Evolutionary conservation across 2,888 invertebrate genomes (phyloP), one percentile per base, ranked within the genome.

Genomic region (Pteria penguin): DNA sequence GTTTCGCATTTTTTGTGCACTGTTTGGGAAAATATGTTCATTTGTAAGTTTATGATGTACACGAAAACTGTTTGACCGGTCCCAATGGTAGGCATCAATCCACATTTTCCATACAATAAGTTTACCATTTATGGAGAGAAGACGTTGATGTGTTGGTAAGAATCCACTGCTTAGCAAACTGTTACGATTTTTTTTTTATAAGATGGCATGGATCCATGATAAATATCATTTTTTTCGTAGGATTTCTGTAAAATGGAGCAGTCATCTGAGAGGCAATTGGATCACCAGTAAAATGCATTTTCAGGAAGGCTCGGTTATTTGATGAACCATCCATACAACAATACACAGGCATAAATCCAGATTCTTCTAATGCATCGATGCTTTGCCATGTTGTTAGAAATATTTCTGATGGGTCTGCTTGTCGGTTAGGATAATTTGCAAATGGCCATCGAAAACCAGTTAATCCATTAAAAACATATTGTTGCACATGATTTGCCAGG

Each of bases 61-160:
- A 1, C 4, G 29, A 24, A 62, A 52, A n/a, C 32, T 27, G 54
- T 67, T 66, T 2, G 18, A 45, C 11, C 54, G n/a, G 32, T 73
- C 73, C 73, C 73, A n/a, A n/a, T n/a, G n/a, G n/a, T n/a, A n/a
- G n/a, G n/a, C n/a, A 68, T 74, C 68, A 14, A 74, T 31, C 62
- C 61, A 74, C 68, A 68, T 68, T 31, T 74, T 55, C 74, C 69
- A 69, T 5, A 31, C 2, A 3, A 69, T 69, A 4, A 67, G 26
- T 18, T 27, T 61, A 2, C 33, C 45, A 58, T 65, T 24, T 24
- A 75, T 14, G 4, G 63, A 62, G 2, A 65, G 36, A 14, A 75
- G 52, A 29, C 75, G 45, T 65, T 63, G 63, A 31, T 69, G 65
- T 11, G 33, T 26, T n/a, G 45, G 24, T 65, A 52, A 33, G 4